Evolutionary conservation across 2,888 invertebrate species (phyloP), one percentile per base, ranked within the genome.

Genomic region (Tipula helvola): DNA sequence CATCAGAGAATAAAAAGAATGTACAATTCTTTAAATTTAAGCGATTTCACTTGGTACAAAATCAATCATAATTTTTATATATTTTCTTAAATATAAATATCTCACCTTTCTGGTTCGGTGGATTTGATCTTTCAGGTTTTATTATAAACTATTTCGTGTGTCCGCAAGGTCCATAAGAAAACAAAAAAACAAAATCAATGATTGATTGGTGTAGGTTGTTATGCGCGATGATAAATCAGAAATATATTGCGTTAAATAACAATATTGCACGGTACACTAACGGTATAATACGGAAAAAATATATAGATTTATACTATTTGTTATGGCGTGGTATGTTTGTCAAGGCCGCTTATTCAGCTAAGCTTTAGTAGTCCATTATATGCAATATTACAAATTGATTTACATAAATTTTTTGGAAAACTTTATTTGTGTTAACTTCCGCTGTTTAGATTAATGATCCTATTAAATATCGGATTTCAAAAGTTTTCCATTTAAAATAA

Each of bases 171-270:
- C 18, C n/a, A 52, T 28, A 18, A 47, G 13, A 47, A 47, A 47
- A 12, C 7, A 52, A 52, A 52, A 52, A 3, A 5, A 52, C n/a
- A 52, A 52, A 52, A n/a, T n/a, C 52, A 52, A 71, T 71, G 71
- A 71, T 71, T 71, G 71, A 71, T 71, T 71, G 71, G 71, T 71
- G 71, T 71, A 71, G 71, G 71, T 71, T 71, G 71, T 71, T 71
- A 10, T 28, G 28, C 12, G 71, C 71, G 71, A 71, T 71, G 71
- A 71, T 71, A 71, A 71, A 71, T 71, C 10, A 71, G 71, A 28
- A 28, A 71, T 57, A 57, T 57, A 57, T 7, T 57, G 12, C 28
- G 71, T 18, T 16, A n/a, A 71, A 71, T 71, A 71, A 28, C 10
- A 71, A 28, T 71, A 28, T 71, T 71, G 71, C 71, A 71, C 71